phyloP scores from a whole-genome alignment of 2,888 invertebrate genomes.

The Macrophya annulata region DNA sequence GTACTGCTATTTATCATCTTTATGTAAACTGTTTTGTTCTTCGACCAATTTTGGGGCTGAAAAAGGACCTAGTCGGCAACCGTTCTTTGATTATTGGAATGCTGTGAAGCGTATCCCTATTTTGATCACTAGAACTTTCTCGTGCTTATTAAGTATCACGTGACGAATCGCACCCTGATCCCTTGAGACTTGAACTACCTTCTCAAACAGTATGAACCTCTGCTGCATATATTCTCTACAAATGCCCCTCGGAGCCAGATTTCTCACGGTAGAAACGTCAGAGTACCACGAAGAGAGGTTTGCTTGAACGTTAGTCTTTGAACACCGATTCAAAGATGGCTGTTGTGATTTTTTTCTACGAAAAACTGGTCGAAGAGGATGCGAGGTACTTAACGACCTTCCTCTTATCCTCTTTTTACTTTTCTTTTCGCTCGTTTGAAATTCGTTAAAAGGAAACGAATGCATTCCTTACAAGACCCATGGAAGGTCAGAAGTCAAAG shows the following conservation, averaged over 20 bases:
- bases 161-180: conserved; percentile 39
- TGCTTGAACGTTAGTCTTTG: conserved; percentile 23
- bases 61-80: too few species aligned
- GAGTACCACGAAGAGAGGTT: conserved; percentile 27
- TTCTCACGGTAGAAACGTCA: conserved; percentile 71
- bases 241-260: conserved; percentile 71
- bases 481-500: conserved; percentile 24
- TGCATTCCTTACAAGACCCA: conserved; percentile 32
- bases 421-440: conserved; percentile 21
- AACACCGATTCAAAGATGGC: conserved; percentile 37
- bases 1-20: too few species aligned
- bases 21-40: too few species aligned
- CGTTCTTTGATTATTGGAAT: neutral
- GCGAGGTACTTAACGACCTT: conserved; percentile 65
- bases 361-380: conserved; percentile 63
- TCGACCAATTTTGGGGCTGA: too few species aligned
- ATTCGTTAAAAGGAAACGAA: conserved; percentile 28
- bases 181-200: conserved; percentile 61
- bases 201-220: conserved; percentile 67
- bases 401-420: conserved; percentile 58
- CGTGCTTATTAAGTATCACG: too few species aligned
- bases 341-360: conserved; percentile 59
- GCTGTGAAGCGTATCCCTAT: too few species aligned
- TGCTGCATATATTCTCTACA: conserved; percentile 69
- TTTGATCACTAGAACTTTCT: neutral